Conservation (phyloP, 2,888 invertebrate species). For the Aleiodes testaceus region DNA sequence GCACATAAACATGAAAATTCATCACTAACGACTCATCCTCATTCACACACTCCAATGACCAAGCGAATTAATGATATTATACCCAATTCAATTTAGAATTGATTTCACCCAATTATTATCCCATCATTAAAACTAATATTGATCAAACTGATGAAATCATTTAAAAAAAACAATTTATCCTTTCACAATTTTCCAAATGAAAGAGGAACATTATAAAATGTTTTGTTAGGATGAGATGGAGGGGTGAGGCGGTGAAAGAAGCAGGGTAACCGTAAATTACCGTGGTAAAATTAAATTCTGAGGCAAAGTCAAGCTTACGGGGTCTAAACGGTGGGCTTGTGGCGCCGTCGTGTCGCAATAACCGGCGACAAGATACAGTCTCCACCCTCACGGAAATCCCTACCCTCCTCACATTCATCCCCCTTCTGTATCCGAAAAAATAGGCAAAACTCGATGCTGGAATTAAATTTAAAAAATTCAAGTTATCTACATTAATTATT, state of each 20-base stretch:
- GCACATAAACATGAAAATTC: slow-evolving; percentile 6
- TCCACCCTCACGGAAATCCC: slow-evolving; percentile 16
- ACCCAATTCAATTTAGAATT: no score
- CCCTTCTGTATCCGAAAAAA: neutral
- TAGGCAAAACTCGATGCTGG: neutral
- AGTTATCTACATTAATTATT: slow-evolving; percentile 5
- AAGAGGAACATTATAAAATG: slow-evolving; percentile 21
- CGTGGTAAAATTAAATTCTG: slow-evolving; percentile 52
- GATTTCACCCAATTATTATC: no score
- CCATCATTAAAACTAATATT: no score
- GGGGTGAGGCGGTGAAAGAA: slow-evolving; percentile 6
- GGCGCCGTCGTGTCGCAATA: slow-evolving; percentile 34
- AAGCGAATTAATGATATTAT: neutral
- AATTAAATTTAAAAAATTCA: no score
- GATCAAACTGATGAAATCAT: neutral
- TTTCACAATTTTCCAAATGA: neutral
- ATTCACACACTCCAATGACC: slow-evolving; percentile 13
- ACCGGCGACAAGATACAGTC: slow-evolving; percentile 28
- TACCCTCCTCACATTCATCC: neutral
- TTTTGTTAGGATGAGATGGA: neutral
- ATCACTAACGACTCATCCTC: neutral
- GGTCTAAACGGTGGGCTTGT: slow-evolving; percentile 32
- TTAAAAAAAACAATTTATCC: neutral
- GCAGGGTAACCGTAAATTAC: slow-evolving; percentile 46
- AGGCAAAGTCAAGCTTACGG: slow-evolving; percentile 46